Evolutionary conservation across 2,797 vertebrate genomes (phyloP), one percentile per base, ranked within the genome.

Genomic region (Coregonus ussuriensis): DNA sequence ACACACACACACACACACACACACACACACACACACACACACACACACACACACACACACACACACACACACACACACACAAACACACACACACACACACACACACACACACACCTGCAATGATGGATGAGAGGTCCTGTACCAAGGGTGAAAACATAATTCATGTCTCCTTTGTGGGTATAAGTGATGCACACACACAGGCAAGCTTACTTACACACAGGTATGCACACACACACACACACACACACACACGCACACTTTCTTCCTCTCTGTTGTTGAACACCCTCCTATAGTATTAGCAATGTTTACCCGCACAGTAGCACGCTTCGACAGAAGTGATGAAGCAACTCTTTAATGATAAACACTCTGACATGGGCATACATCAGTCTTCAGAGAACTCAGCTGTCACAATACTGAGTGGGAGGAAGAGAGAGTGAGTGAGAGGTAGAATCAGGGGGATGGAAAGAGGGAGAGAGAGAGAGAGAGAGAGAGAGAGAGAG

Each of bases 291-390:
- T 90, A 85, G 82, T 79, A 86, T 90, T 89, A 87, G 78, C 82
- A 79, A 83, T 89, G 82, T 89, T 90, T 90, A 81, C 16, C n/a
- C n/a, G 35, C 47, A 71, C 79, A 72, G 78, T 63, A 66, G 33
- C 68, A 62, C 37, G 37, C 80, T 79, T 82, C 79, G 74, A 86
- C 81, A 65, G 76, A 83, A 73, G 82, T 86, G 81, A 82, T 72
- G 77, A 78, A 85, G 81, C 88, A 83, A 84, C 85, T 86, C 82
- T 89, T 92, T 85, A 79, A 82, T 90, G 90, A 91, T 81, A 83
- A 93, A 91, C 85, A 84, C 51, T 80, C 74, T 83, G 85, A 84
- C 89, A 87, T 74, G 86, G 87, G 77, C 80, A 16, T 35, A 73
- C 79, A 81, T 88, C 81, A 77, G 83, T 88, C 86, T 85, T 75